These are phyloP conservation scores for Poeciliopsis turrubarensis DNA, from an alignment of 2,113 vertebrate genomes.

Conservation along the genomic window DNA sequence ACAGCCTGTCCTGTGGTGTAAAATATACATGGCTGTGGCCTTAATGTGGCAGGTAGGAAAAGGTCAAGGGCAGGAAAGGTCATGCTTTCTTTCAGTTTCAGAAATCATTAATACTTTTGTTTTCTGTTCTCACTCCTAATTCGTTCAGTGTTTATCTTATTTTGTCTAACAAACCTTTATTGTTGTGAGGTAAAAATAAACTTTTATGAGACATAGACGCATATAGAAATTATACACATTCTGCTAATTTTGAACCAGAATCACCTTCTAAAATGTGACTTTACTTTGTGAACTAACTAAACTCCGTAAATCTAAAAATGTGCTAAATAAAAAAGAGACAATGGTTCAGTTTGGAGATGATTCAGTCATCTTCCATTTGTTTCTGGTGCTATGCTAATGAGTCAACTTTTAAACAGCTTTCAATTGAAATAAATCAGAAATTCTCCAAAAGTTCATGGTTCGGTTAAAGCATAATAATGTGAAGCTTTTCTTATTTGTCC, in stretches of 20 bases:
- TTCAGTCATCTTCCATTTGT: not conserved
- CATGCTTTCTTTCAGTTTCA: not conserved
- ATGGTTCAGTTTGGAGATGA: not conserved
- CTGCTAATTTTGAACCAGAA: not conserved
- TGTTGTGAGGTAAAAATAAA: too few species aligned
- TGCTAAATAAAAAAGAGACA: too few species aligned
- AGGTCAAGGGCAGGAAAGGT: constrained; percentile 15
- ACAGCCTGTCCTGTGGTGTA: not conserved
- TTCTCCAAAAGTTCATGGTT: not conserved
- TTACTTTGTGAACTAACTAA: not conserved
- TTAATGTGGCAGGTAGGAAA: constrained; percentile 36
- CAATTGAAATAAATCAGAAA: not conserved
- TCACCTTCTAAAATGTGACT: not conserved
- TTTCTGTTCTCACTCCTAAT: too few species aligned
- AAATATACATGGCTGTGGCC: not conserved
- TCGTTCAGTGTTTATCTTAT: too few species aligned
- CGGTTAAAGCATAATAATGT: too few species aligned
- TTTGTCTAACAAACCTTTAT: too few species aligned
- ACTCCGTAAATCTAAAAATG: too few species aligned
- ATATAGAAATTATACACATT: not conserved
- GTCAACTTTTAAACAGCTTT: not conserved
- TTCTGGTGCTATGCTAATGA: not conserved
- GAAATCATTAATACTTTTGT: not conserved
- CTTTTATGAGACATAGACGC: too few species aligned
- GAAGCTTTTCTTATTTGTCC: too few species aligned